Evolutionary conservation across 2,888 invertebrate species (phyloP).

Genomic region (Machimus rusticus): DNA sequence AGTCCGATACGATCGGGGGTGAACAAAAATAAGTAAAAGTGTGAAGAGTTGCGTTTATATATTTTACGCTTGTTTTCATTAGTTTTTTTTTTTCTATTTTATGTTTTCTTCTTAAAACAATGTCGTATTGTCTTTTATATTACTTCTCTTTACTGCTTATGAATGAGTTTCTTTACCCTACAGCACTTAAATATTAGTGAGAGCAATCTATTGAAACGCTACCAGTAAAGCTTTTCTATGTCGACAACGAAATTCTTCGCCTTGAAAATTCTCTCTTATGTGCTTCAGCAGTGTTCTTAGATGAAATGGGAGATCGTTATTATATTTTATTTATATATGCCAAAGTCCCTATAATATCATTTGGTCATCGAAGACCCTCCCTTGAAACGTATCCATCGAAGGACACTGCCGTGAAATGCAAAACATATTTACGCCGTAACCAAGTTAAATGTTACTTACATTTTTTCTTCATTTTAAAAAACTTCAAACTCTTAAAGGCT

Average conservation of each 20-base stretch:
- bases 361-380: background rate
- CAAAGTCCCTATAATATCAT: background rate
- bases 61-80: background rate
- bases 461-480: background rate
- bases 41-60: background rate
- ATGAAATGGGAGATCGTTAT: background rate
- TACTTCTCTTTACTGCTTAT: conserved; percentile 12
- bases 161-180: background rate
- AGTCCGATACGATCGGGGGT: background rate
- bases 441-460: background rate
- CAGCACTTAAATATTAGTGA: conserved; percentile 7
- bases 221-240: conserved; percentile 2
- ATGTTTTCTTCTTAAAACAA: conserved; percentile 15
- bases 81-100: background rate
- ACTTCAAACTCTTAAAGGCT: background rate
- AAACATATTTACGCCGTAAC: background rate
- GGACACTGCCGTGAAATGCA: background rate
- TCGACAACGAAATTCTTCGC: background rate
- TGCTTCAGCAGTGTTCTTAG: background rate
- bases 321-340: background rate
- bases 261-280: background rate
- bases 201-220: background rate
- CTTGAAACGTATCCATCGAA: background rate
- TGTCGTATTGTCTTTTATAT: conserved; percentile 33
- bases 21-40: background rate